Percentiles rank a stretch among this genome's conserved stretches.
phyloP scores from a whole-genome alignment of 2,797 vertebrate species.

The Somateria mollissima region DNA sequence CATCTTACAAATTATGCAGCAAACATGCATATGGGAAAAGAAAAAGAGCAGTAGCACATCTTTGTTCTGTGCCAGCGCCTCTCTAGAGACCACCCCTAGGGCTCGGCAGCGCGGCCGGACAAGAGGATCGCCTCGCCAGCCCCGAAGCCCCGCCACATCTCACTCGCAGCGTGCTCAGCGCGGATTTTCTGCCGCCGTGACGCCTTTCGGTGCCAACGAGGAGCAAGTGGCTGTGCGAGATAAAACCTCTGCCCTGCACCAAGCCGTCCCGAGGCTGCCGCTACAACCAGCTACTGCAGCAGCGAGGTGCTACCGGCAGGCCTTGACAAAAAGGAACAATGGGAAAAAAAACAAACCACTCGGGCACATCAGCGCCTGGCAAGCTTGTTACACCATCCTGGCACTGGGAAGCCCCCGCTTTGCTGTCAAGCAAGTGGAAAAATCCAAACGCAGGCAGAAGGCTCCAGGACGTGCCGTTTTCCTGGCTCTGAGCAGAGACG shows the following conservation, averaged over 20 bases:
- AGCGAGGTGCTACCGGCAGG: not conserved
- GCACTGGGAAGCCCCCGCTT: not conserved
- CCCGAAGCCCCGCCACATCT: not conserved
- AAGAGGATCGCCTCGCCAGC: not conserved
- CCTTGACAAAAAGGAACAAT: no score
- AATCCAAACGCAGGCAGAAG: not conserved
- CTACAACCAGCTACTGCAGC: no score
- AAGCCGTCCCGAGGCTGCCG: not conserved
- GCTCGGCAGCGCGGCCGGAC: not conserved
- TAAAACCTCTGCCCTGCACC: not conserved
- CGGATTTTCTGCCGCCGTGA: not conserved
- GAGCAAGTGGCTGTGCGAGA: not conserved
- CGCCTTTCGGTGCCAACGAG: not conserved
- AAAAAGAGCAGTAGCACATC: not conserved
- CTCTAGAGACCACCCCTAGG: not conserved
- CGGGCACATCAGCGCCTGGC: not conserved
- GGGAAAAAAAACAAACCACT: no score
- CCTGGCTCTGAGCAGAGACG: not conserved
- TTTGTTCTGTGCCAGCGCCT: not conserved
- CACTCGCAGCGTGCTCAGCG: not conserved
- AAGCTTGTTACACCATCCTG: not conserved
- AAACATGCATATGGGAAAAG: no score
- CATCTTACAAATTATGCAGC: not conserved
- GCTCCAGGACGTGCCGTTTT: not conserved
- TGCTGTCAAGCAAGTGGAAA: not conserved